Evolutionary conservation across 2,113 vertebrate genomes (phyloP), one percentile per base, ranked within the genome.

Genomic region (Lonchura striata): DNA sequence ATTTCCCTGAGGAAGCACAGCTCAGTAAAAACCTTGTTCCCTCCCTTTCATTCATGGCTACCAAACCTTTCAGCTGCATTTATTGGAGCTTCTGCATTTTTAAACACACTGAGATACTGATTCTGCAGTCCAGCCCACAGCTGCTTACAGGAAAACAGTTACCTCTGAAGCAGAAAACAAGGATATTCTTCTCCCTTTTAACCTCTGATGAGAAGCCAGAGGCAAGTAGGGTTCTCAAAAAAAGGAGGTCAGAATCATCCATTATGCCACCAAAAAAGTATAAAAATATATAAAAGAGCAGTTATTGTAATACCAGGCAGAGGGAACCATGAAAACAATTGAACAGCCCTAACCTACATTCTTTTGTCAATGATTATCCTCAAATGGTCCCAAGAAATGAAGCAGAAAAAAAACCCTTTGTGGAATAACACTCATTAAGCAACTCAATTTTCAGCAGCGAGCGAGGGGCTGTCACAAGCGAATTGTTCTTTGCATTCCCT

Each of bases 301-400:
- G 31, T 70, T 92, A 56, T 50, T 71, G 41, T 42, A 87, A 42
- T 63, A 80, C 18, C 0, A 0, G 22, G 18, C 16, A 33, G 27
- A 78, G 24, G 11, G 21, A 96, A 35, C 30, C 41, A 66, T 23
- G 46, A 91, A 94, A 94, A 88, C 37, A 89, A 76, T 20, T 31
- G 24, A 46, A 44, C 33, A 80, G 63, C 7, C 53, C 41, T 89
- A 74, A 46, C 49, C 19, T 8, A 14, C 61, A 65, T 83, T 85
- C 53, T 90, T 94, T 92, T 79, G 56, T 81, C 77, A 95, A 76
- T 59, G 39, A 90, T 75, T 49, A 93, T 42, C 74, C 82, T 85
- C 82, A 82, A 94, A 93, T 20, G 47, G 80, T 84, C 70, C 56
- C 33, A 65, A 91, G 68, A 96, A 97, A 94, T 63, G 77, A 97